phyloP scores from a whole-genome alignment of 2,888 invertebrate species.

The Luperina testacea region DNA sequence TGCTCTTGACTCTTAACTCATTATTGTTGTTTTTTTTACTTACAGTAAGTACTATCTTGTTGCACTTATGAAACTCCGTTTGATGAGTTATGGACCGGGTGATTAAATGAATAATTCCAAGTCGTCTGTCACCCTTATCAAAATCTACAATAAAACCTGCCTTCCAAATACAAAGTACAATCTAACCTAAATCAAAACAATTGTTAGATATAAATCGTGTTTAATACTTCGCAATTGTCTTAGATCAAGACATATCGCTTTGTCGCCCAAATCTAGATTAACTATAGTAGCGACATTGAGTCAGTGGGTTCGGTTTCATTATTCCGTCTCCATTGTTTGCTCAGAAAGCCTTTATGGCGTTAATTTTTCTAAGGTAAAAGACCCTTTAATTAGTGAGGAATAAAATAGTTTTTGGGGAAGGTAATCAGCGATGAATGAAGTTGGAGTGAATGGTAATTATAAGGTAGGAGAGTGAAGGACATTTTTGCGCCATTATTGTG shows the following conservation, averaged over 20 bases:
- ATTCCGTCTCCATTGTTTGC: constrained; percentile 62
- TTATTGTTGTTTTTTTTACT: too few relatives aligned
- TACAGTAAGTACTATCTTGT: neutral
- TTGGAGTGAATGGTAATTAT: neutral
- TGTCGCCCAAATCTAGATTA: constrained; percentile 70
- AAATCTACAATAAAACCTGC: constrained; percentile 7
- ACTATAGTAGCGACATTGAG: constrained; percentile 58
- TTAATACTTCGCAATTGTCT: constrained; percentile 66
- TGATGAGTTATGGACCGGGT: neutral
- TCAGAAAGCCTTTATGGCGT: constrained; percentile 47
- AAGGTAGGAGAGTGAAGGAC: too few relatives aligned
- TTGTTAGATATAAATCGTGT: constrained; percentile 64
- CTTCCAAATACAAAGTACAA: constrained; percentile 1
- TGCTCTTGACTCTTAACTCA: too few relatives aligned
- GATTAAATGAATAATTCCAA: neutral
- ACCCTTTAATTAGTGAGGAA: constrained; percentile 33
- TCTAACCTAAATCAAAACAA: constrained; percentile 54
- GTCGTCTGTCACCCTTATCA: neutral
- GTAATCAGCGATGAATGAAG: neutral
- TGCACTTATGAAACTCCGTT: too few relatives aligned
- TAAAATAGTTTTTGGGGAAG: constrained; percentile 8
- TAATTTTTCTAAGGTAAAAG: constrained; percentile 53
- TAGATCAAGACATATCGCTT: constrained; percentile 68
- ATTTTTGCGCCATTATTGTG: neutral
- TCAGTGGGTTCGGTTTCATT: constrained; percentile 60